These are phyloP conservation scores for Notolepis coatsorum DNA, from an alignment of 2,797 vertebrate species.

Conservation along the genomic window DNA sequence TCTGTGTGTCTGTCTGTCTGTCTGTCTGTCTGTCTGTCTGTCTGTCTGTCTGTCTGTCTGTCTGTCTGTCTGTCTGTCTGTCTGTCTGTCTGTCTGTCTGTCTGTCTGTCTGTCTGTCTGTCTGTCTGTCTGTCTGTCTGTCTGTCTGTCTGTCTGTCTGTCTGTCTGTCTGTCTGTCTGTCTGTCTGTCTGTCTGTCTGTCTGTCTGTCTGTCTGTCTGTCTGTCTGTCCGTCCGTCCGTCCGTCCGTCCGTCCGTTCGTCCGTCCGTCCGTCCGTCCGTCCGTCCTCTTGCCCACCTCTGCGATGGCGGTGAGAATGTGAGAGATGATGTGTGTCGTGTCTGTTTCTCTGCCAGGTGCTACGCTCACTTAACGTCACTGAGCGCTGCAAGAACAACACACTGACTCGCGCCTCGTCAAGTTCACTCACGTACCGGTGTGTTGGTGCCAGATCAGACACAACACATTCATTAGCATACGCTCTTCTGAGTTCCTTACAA, in stretches of 20 bases:
- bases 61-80: background rate
- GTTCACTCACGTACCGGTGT: background rate
- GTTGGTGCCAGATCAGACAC: constrained; percentile 9
- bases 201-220: constrained; percentile 11
- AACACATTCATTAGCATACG: constrained; percentile 51
- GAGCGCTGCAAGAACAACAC: no score
- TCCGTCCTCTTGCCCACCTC: no score
- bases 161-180: constrained; percentile 1
- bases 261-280: no score
- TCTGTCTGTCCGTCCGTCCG: no score
- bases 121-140: constrained; percentile 6
- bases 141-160: constrained; percentile 6
- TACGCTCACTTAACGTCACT: no score
- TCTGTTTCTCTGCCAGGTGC: no score
- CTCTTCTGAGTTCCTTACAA: constrained; percentile 43
- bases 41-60: background rate
- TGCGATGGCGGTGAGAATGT: no score
- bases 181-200: constrained; percentile 3
- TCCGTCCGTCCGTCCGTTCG: no score
- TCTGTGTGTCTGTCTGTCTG: no score
- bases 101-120: background rate
- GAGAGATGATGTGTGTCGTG: no score
- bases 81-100: background rate
- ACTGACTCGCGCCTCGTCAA: no score
- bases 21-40: no score